Evolutionary conservation across 2,888 invertebrate species (phyloP).

Genomic region (Brachynemurus nebulosus): DNA sequence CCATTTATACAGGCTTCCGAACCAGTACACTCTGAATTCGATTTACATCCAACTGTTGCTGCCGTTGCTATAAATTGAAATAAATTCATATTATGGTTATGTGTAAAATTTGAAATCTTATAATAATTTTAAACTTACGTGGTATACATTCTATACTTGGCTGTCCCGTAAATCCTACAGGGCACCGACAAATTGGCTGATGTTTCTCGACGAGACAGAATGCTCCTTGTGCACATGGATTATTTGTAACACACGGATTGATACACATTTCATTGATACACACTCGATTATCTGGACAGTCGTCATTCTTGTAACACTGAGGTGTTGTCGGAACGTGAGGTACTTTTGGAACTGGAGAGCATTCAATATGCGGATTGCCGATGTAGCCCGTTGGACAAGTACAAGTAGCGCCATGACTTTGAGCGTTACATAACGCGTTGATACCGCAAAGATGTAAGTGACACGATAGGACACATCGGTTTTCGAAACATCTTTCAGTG

Average conservation of each 20-base stretch:
- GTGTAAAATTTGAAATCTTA: neutral
- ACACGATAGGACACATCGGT: constrained; percentile 68
- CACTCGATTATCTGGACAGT: constrained; percentile 58
- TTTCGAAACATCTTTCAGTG: constrained; percentile 59
- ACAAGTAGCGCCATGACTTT: constrained; percentile 63
- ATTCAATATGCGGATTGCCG: constrained; percentile 69
- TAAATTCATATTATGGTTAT: constrained; percentile 5
- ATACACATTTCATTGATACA: constrained; percentile 65
- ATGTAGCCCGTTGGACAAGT: constrained; percentile 62
- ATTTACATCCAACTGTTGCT: constrained; percentile 56
- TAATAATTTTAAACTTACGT: constrained; percentile 43
- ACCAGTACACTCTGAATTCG: constrained; percentile 66
- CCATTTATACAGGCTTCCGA: constrained; percentile 74
- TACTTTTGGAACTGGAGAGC: constrained; percentile 40
- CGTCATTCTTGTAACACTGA: constrained; percentile 65
- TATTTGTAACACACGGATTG: constrained; percentile 55
- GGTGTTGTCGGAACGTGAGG: constrained; percentile 31
- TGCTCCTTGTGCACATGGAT: constrained; percentile 66
- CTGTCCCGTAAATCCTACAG: constrained; percentile 61
- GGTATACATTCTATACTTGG: constrained; percentile 58
- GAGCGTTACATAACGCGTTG: constrained; percentile 67
- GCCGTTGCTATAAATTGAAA: constrained; percentile 37
- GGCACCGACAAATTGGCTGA: constrained; percentile 65
- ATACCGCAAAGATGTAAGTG: constrained; percentile 63
- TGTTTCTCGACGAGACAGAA: constrained; percentile 69